Evolutionary conservation across 2,113 vertebrate genomes (phyloP).

Genomic region (Scomber colias): DNA sequence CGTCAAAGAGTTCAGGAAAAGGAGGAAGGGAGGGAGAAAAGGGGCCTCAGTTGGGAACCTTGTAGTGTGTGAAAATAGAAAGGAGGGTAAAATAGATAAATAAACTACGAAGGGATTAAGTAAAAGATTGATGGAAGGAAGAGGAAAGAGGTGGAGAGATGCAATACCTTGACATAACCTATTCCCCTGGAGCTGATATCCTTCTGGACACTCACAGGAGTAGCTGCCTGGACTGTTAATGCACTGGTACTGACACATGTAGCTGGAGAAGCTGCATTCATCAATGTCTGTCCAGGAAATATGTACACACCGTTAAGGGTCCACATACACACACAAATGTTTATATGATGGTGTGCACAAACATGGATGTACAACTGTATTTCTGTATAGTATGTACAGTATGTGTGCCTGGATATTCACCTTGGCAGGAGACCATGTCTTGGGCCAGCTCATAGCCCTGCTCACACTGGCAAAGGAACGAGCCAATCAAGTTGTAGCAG

Average conservation of each 20-base stretch:
- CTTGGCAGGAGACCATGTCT: conserved; percentile 93
- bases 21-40: neutral
- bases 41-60: conserved; percentile 12
- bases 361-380: neutral
- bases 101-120: neutral
- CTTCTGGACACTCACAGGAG: conserved; percentile 93
- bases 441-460: conserved; percentile 93
- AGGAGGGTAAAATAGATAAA: conserved; percentile 15
- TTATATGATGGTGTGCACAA: neutral
- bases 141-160: neutral
- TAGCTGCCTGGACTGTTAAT: conserved; percentile 93
- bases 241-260: conserved; percentile 94
- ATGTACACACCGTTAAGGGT: neutral
- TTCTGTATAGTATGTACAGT: neutral
- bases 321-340: conserved; percentile 15
- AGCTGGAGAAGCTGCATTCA: conserved; percentile 93
- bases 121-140: conserved; percentile 18
- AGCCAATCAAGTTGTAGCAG: conserved; percentile 94
- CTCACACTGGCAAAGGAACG: conserved; percentile 95
- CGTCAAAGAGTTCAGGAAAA: conserved; percentile 45
- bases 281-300: conserved; percentile 88
- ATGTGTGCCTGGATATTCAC: conserved; percentile 72
- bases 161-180: conserved; percentile 93
- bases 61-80: conserved; percentile 46
- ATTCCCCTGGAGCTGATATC: conserved; percentile 92